Base-by-base conservation (phyloP, 2,113 vertebrate genomes). In the Pongo pygmaeus region DNA sequence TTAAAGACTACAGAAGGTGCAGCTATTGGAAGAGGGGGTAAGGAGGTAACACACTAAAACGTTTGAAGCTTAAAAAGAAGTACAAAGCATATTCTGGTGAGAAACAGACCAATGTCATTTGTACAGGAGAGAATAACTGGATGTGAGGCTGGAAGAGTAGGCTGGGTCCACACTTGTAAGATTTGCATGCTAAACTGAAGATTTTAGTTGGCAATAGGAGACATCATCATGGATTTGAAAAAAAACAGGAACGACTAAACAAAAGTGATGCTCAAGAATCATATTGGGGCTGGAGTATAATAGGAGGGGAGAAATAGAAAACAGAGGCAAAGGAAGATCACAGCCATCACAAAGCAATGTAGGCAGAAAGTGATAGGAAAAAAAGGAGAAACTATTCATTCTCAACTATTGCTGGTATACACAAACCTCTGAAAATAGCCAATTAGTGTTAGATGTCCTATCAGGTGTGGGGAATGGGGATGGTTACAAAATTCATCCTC, bases 11-110 rank as follows among this genome's bases (percentile, higher is more conserved):
- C 17, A 80, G 50, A 88, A 38, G 25, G 40, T 13, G 6, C 78
- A 84, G 84, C 85, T 46, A 81, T 1, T 72, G 59, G 43, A 27
- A 83, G 1, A 55, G 16, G n/a, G 3, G 3, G 48, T 43, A 92
- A 95, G 25, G 12, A 92, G n/a, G 52, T 64, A 69, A 84, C 25
- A 81, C 32, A 84, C 14, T 43, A 74, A 64, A 96, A 90, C 11
- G 61, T 91, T 84, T 86, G 64, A 96, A 50, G 46, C 78, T 57
- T 77, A 69, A 57, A 87, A 87, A 84, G 17, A 93, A 86, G 23
- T 50, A 79, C 20, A 75, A 79, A 30, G 43, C 16, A 25, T 85
- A 89, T 46, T 70, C 20, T 75, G 43, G 64, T 88, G 25, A 93
- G 30, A 57, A 85, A 86, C 4, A 92, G 35, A 70, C 18, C 32